Conservation (phyloP, 2,888 invertebrate genomes). For the Molorchus minor region DNA sequence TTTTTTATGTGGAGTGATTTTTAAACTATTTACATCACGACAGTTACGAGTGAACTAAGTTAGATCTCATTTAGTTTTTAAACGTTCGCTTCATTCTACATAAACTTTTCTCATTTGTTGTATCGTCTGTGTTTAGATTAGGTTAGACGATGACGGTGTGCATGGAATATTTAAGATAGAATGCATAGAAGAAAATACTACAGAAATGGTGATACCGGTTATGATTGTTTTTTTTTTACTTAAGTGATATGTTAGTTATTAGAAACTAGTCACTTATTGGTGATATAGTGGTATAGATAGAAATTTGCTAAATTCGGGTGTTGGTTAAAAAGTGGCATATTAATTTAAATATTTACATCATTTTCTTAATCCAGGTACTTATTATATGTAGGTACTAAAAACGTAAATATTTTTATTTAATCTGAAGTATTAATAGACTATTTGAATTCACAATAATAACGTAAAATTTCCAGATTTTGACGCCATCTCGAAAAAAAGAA, state of each 20-base stretch:
- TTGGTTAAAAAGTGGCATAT: neutral
- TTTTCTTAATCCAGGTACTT: neutral
- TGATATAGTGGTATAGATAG: slow-evolving; percentile 13
- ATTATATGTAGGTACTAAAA: no score
- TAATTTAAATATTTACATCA: neutral
- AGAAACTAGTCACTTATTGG: slow-evolving; percentile 37
- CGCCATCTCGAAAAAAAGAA: no score
- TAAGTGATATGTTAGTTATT: slow-evolving; percentile 40
- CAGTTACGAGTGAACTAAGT: slow-evolving; percentile 28
- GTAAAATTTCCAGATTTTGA: no score
- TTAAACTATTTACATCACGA: slow-evolving; percentile 16
- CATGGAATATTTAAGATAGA: no score
- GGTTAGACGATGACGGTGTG: neutral
- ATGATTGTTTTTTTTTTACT: slow-evolving; percentile 7
- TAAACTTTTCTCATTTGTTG: slow-evolving; percentile 16
- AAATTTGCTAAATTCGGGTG: slow-evolving; percentile 7
- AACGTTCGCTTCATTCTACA: slow-evolving; percentile 32
- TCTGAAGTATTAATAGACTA: no score
- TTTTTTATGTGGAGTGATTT: slow-evolving; percentile 15
- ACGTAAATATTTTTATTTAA: no score
- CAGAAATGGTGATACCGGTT: neutral
- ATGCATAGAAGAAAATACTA: no score
- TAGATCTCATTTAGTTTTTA: slow-evolving; percentile 43
- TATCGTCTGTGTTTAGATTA: slow-evolving; percentile 7
- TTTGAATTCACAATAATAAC: no score